Evolutionary conservation across 2,113 vertebrate genomes (phyloP), one percentile per base, ranked within the genome.

Genomic region (Pachyramphus minor): DNA sequence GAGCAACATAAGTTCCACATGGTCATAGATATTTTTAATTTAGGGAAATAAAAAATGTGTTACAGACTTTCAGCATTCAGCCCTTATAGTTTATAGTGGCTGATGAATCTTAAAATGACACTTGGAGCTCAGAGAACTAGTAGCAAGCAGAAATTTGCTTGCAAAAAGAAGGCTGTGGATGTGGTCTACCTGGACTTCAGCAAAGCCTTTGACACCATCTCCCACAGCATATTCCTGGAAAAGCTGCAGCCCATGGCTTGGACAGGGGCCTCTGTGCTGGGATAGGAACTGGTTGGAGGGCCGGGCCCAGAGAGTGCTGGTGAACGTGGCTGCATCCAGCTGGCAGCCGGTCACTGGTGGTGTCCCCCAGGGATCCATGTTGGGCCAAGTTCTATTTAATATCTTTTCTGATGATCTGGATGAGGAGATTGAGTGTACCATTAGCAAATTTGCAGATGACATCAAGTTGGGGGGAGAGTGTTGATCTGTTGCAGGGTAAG

Each of bases 41-140:
- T 75, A 80, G 35, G 35, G 9, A 14, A 8, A 66, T 55, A 23
- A 45, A 56, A 67, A 41, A 7, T 35, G 11, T 5, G 1, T 85
- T 89, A 45, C 59, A 87, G 60, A 79, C 49, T 89, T 96, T 87
- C 68, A 90, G 33, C 49, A 73, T 91, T 90, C 52, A 89, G 79
- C 25, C 49, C 44, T 77, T 90, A 67, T 14, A 69, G 50, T 19
- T 83, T 95, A 59, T 68, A 92, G 85, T 1, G 10, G 67, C 24
- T 89, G 56, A 47, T 71, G 67, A 89, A 87, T 77, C 74, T 84
- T 67, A 86, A 87, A 96, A 80, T 82, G 14, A 82, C 73, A 64
- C 64, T 76, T 75, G 73, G 62, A 90, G 60, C 58, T 96, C 81
- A 80, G 53, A 89, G 41, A 79, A 76, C 17, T 22, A 67, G 47